Conservation (phyloP, 2,113 vertebrate genomes). For the Microcebus murinus region DNA sequence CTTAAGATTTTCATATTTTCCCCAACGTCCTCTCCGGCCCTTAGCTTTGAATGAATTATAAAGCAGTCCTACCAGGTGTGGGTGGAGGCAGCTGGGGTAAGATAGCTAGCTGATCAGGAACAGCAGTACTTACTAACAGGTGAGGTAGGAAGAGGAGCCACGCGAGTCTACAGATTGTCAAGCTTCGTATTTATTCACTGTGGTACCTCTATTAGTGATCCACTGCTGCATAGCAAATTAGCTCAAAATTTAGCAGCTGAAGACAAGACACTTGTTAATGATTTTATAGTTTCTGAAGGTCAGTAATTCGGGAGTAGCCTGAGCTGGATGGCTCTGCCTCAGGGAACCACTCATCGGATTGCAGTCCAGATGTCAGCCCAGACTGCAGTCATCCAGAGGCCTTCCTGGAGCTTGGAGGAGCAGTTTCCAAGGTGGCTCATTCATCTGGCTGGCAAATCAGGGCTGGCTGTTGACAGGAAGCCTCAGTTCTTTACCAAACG, state of each 20-base stretch:
- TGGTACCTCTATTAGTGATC: background rate
- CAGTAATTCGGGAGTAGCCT: background rate
- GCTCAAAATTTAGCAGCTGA: background rate
- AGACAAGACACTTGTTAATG: background rate
- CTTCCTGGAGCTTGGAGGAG: background rate
- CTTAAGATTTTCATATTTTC: slow-evolving; percentile 28
- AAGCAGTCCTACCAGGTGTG: background rate
- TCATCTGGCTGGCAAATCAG: background rate
- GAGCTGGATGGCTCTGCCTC: background rate
- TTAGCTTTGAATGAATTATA: background rate
- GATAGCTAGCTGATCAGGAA: background rate
- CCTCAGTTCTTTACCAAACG: background rate
- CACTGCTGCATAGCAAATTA: background rate
- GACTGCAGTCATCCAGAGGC: background rate
- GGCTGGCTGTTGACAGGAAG: background rate
- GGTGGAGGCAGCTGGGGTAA: background rate
- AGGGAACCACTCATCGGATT: background rate
- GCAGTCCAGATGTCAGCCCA: background rate
- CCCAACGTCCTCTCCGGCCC: background rate
- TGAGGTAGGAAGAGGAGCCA: background rate
- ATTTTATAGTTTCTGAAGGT: background rate
- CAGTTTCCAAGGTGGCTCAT: background rate
- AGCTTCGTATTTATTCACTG: background rate
- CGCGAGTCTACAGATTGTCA: background rate
- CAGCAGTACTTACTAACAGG: background rate